Conservation (phyloP, 2,888 invertebrate species). For the Leucozona laternaria region DNA sequence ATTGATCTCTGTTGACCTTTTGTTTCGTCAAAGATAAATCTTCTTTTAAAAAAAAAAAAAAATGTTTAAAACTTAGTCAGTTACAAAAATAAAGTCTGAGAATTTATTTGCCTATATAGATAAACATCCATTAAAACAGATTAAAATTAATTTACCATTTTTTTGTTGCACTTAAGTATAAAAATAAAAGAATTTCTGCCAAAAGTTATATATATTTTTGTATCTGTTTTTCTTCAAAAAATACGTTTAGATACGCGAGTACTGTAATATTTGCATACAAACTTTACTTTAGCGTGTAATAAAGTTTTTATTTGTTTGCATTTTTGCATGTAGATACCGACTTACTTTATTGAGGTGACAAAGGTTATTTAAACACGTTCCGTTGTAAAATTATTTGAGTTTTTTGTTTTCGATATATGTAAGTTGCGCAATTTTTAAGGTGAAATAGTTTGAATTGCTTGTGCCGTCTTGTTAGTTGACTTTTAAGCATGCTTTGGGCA, state of each 20-base stretch:
- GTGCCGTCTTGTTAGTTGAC: neutral
- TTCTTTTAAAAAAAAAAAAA: no score
- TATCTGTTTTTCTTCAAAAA: neutral
- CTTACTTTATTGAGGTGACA: neutral
- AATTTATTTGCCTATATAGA: conserved; percentile 4
- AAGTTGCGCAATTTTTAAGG: conserved; percentile 17
- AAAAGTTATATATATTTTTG: conserved; percentile 21
- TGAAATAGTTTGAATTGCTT: conserved; percentile 30
- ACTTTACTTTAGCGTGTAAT: neutral
- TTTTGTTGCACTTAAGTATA: conserved; percentile 23
- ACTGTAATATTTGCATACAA: neutral
- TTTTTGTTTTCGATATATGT: neutral
- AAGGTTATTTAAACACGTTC: conserved; percentile 49
- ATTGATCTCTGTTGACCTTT: conserved; percentile 13
- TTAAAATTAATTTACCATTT: neutral
- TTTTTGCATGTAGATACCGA: conserved; percentile 34
- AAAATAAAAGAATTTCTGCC: conserved; percentile 3
- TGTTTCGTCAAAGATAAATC: neutral
- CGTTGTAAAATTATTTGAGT: neutral
- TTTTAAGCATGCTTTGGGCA: conserved; percentile 8
- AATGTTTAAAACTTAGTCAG: neutral
- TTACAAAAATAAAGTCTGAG: conserved; percentile 33
- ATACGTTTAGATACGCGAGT: conserved; percentile 3
- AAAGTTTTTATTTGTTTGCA: conserved; percentile 38
- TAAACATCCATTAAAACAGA: conserved; percentile 21